These are phyloP conservation scores for Ahaetulla prasina DNA, from an alignment of 2,113 vertebrate genomes.

Conservation along the genomic window DNA sequence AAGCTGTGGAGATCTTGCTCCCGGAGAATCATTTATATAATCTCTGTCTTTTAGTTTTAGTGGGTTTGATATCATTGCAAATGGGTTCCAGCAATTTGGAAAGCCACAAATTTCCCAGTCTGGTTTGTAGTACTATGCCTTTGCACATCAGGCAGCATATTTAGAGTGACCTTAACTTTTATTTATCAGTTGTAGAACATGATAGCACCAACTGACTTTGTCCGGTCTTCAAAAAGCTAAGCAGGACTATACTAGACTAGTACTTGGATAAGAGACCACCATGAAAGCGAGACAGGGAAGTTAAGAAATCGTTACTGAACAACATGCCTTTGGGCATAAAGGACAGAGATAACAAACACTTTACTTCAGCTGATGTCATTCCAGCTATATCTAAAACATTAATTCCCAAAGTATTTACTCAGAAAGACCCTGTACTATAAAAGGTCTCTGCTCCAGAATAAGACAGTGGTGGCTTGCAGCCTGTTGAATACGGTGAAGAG, in stretches of 20 bases:
- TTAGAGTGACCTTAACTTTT: slow-evolving; percentile 13
- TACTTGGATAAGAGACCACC: neutral
- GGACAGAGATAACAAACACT: neutral
- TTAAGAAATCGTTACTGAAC: slow-evolving; percentile 1
- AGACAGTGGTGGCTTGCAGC: neutral
- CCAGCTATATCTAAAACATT: neutral
- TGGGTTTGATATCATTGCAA: neutral
- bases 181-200: neutral
- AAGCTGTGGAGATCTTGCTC: neutral
- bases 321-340: slow-evolving; percentile 28
- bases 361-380: slow-evolving; percentile 18
- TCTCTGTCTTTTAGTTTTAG: neutral
- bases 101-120: neutral
- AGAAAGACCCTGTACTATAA: neutral
- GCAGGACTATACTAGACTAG: neutral
- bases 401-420: neutral
- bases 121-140: too few relatives aligned
- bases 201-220: neutral
- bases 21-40: neutral
- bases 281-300: neutral
- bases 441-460: neutral
- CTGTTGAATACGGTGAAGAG: neutral
- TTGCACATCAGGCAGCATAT: neutral
- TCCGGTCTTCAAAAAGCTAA: neutral
- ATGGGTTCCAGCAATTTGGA: neutral